Evolutionary conservation across 1,140 invertebrate genomes (phyloP).

Genomic region (Nasonia vitripennis): DNA sequence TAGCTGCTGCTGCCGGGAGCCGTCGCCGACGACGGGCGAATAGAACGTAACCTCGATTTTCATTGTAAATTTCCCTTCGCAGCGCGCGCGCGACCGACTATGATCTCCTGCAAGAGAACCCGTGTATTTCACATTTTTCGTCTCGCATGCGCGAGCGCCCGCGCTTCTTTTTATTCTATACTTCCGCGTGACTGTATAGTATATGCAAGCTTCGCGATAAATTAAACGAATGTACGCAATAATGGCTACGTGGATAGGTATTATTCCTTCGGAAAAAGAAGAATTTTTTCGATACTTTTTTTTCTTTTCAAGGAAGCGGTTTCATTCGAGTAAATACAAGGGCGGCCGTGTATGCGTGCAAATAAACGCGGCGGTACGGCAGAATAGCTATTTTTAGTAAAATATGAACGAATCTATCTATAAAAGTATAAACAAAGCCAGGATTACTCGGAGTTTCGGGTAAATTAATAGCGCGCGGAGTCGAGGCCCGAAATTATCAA

Average conservation of each 20-base stretch:
- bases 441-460: too few relatives aligned
- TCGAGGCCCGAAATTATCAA: background rate
- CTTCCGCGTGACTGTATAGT: background rate
- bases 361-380: too few relatives aligned
- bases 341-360: too few relatives aligned
- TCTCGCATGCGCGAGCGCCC: background rate
- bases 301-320: too few relatives aligned
- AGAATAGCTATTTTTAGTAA: too few relatives aligned
- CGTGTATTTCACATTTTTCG: conserved; percentile 8
- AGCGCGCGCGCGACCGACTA: background rate
- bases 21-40: background rate
- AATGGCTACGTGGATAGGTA: conserved; percentile 11
- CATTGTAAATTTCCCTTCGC: background rate
- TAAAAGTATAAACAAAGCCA: too few relatives aligned
- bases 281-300: background rate
- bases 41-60: conserved; percentile 32
- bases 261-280: conserved; percentile 4
- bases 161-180: conserved; percentile 15
- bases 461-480: background rate
- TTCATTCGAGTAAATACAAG: background rate
- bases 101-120: background rate
- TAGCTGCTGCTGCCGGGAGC: too few relatives aligned
- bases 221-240: conserved; percentile 29
- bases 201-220: background rate
- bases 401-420: too few relatives aligned